Conservation (phyloP, 1,140 invertebrate species). For the Sycobia sp. region DNA sequence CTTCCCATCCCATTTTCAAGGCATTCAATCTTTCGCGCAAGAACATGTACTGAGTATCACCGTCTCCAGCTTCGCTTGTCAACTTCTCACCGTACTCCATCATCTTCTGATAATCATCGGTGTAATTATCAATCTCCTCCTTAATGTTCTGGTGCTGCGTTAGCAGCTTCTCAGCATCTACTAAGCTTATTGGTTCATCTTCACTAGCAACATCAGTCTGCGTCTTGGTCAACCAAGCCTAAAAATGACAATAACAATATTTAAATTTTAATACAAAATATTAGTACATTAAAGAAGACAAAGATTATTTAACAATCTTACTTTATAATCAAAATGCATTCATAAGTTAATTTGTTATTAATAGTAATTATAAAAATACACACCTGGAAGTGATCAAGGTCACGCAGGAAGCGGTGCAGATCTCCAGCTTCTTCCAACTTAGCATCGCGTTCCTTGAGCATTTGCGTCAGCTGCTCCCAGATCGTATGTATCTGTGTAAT, state of each 20-base stretch:
- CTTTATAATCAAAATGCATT: not conserved
- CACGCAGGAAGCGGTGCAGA: conserved; percentile 95
- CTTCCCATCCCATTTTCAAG: conserved; percentile 97
- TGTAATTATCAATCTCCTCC: conserved; percentile 99
- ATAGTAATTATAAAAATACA: not conserved
- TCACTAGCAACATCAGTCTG: conserved; percentile 98
- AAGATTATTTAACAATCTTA: not conserved
- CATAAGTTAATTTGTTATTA: not conserved
- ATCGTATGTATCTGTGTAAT: conserved; percentile 86
- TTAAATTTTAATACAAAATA: not conserved
- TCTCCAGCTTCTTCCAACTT: conserved; percentile 99
- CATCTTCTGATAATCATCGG: conserved; percentile 97
- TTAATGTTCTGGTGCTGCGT: conserved; percentile 96
- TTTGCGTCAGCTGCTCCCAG: conserved; percentile 96
- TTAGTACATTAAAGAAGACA: no score
- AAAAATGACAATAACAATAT: conserved; percentile 31
- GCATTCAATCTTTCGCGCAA: conserved; percentile 94
- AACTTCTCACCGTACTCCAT: conserved; percentile 98
- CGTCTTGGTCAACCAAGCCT: conserved; percentile 94
- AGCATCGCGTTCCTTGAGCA: conserved; percentile 96
- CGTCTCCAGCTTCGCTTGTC: conserved; percentile 83
- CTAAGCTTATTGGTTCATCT: conserved; percentile 93
- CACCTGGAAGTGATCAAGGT: conserved; percentile 97
- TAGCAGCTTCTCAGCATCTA: conserved; percentile 95
- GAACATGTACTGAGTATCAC: conserved; percentile 99